phyloP scores from a whole-genome alignment of 2,113 vertebrate genomes.

The Capreolus pygargus region DNA sequence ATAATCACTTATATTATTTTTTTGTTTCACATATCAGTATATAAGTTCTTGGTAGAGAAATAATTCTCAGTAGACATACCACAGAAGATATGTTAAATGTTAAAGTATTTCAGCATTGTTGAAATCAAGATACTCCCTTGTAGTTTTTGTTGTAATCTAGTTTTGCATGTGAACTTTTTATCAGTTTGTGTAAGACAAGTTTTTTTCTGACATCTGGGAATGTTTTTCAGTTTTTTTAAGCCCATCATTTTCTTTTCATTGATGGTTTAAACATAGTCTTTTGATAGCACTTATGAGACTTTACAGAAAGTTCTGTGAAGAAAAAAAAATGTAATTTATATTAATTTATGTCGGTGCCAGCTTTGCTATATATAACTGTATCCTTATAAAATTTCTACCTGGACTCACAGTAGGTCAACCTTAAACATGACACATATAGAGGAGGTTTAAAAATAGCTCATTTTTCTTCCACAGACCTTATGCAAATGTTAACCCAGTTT shows the following conservation, averaged over 20 bases:
- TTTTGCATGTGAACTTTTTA: background rate
- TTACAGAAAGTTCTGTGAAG: background rate
- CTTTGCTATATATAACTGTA: background rate
- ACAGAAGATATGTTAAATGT: background rate
- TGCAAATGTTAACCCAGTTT: background rate
- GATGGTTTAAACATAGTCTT: background rate
- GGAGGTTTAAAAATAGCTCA: background rate
- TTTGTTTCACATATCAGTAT: background rate
- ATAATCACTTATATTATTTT: background rate
- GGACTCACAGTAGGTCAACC: background rate
- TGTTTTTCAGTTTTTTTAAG: background rate
- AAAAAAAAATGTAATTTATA: background rate
- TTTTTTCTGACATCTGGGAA: background rate
- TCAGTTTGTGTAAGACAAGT: background rate
- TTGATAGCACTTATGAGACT: background rate
- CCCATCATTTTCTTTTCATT: background rate
- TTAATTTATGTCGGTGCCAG: background rate
- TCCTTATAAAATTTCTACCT: background rate
- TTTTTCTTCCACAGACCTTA: background rate
- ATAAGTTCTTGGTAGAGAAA: background rate
- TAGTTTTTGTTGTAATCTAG: background rate
- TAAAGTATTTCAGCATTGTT: background rate
- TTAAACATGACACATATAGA: background rate
- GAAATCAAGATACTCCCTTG: background rate
- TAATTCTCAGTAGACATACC: background rate